Percentiles rank a stretch among this genome's conserved stretches.
phyloP scores from a whole-genome alignment of 2,113 vertebrate species.

The Percopsis transmontana region DNA sequence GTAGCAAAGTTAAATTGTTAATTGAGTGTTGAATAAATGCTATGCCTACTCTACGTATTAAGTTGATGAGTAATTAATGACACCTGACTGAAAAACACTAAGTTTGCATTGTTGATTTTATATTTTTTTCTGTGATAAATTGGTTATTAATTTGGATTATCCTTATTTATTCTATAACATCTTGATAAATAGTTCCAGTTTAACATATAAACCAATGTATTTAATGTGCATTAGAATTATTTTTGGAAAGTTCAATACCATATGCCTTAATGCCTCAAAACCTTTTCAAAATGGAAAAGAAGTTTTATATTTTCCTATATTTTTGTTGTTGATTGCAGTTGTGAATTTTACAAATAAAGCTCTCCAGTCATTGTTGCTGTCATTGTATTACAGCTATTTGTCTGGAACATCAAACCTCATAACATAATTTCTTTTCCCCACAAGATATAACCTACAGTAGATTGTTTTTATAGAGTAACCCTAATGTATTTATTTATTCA shows the following conservation, averaged over 20 bases:
- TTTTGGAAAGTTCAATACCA: conserved; percentile 56
- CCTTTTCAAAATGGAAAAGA: conserved; percentile 69
- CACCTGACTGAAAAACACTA: conserved; percentile 59
- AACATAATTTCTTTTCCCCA: not conserved
- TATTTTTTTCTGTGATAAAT: conserved; percentile 55
- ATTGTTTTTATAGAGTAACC: not conserved
- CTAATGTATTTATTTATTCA: conserved; percentile 5
- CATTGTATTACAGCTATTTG: not conserved
- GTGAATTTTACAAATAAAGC: conserved; percentile 81
- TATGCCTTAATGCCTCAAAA: conserved; percentile 70
- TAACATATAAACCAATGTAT: conserved; percentile 5
- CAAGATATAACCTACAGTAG: not conserved
- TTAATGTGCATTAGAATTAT: too few relatives aligned
- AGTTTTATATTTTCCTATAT: conserved; percentile 75
- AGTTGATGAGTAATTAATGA: conserved; percentile 28
- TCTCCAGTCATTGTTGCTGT: conserved; percentile 8
- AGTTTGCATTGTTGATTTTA: conserved; percentile 60
- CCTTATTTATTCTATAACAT: conserved; percentile 45
- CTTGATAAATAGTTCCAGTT: conserved; percentile 33
- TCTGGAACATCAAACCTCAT: not conserved
- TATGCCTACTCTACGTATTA: conserved; percentile 8
- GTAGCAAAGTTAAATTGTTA: conserved; percentile 12
- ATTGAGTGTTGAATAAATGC: not conserved
- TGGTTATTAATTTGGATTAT: conserved; percentile 35
- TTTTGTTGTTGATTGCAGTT: conserved; percentile 71